A percentile compares a stretch with the other conserved stretches of the same genome.
phyloP scores from a whole-genome alignment of 2,113 vertebrate genomes.

The Eudyptes chrysolophus region DNA sequence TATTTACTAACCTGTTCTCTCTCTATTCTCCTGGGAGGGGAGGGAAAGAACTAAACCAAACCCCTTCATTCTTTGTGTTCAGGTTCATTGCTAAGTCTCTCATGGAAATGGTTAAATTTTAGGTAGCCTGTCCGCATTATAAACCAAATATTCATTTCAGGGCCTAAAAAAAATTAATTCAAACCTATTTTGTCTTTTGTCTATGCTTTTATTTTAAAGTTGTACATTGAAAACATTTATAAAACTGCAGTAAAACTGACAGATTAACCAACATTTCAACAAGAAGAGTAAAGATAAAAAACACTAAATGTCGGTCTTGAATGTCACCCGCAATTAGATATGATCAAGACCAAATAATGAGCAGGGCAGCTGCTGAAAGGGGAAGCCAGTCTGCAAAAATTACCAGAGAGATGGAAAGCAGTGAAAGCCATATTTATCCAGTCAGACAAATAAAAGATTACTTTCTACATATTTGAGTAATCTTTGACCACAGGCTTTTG shows the following conservation, averaged over 20 bases:
- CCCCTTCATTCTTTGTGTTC: not conserved
- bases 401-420: constrained; percentile 32
- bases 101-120: not conserved
- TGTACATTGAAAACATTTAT: not conserved
- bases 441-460: constrained; percentile 27
- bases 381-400: constrained; percentile 36
- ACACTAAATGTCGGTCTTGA: not conserved
- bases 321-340: constrained; percentile 35
- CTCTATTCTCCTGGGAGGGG: not conserved
- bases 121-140: not conserved
- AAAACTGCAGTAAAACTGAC: constrained; percentile 16
- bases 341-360: constrained; percentile 61
- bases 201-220: not conserved
- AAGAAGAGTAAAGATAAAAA: constrained; percentile 11
- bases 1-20: not conserved
- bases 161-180: not conserved
- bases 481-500: constrained; percentile 44
- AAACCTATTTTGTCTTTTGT: not conserved
- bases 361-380: constrained; percentile 40
- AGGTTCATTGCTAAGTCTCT: not conserved
- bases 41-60: not conserved
- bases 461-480: constrained; percentile 36
- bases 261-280: constrained; percentile 9
- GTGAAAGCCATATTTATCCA: constrained; percentile 7
- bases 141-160: not conserved